Evolutionary conservation across 2,113 vertebrate species (phyloP), one percentile per base, ranked within the genome.

Genomic region (Typhlomys cinereus): DNA sequence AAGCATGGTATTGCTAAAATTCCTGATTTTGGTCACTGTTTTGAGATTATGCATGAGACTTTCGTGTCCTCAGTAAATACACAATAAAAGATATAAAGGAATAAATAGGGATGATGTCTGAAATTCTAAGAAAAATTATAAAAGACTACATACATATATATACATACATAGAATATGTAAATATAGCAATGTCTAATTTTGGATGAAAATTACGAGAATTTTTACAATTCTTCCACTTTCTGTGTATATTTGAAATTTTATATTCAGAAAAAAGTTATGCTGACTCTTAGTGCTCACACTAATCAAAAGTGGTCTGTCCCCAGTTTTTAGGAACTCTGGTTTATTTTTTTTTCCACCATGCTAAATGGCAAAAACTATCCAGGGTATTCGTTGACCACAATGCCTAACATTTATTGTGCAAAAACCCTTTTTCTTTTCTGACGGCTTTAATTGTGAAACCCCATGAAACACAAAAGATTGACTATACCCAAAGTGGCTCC

Each of bases 31-130:
- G 48, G 79, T 73, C 31, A 48, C 29, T 82, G 14, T 86, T 21
- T 39, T 93, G 74, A 96, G 48, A 64, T 67, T 88, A 70, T 52
- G 50, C 66, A 90, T 41, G 39, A 93, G 9, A 79, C 73, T 75
- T 36, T 82, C 83, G 41, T 90, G 48, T 64, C 84, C 57, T 88
- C 66, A 69, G 54, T 61, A 85, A 92, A 46, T 18, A 59, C 10
- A 91, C 36, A 69, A 4, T 15, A 90, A 52, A 78, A 85, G 36
- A n/a, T 76, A 70, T 41, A 61, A 17, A 36, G 2, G 50, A 17
- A 46, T 44, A 87, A 80, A 82, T 17, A 20, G 20, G 17, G 23
- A 73, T 36, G 17, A 39, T 11, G 44, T 67, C n/a, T 79, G 90
- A 92, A 94, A 87, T 12, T 90, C 25, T 46, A 89, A 93, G 86